Conservation (phyloP, 2,113 vertebrate species). For the Ceyx melanurus region DNA sequence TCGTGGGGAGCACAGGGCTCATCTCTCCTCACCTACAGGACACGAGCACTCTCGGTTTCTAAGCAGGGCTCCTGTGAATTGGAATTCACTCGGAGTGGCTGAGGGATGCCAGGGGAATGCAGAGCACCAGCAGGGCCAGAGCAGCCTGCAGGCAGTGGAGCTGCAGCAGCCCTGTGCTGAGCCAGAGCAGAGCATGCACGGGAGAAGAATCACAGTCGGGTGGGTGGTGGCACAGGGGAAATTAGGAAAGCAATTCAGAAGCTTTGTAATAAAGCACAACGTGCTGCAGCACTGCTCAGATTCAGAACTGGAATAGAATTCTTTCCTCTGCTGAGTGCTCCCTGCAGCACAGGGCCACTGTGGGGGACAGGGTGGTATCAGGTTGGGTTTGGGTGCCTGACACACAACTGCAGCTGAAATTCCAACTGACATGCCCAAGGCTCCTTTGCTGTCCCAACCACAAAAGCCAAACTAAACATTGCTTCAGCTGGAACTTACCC, state of each 20-base stretch:
- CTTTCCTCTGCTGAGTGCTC: constrained; percentile 56
- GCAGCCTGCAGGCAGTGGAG: background rate
- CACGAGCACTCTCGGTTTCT: background rate
- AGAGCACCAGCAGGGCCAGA: background rate
- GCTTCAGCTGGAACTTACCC: constrained; percentile 54
- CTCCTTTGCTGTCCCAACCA: constrained; percentile 14
- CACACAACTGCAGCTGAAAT: background rate
- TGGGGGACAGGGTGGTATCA: background rate
- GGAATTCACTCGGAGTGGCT: background rate
- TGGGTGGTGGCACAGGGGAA: constrained; percentile 52
- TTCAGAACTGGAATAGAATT: constrained; percentile 60
- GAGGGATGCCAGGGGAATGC: background rate
- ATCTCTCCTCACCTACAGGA: background rate
- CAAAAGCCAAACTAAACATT: constrained; percentile 63
- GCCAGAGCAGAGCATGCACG: rapidly evolving
- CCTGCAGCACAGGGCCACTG: background rate
- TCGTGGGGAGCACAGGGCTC: rapidly evolving
- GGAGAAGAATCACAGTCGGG: constrained; percentile 12
- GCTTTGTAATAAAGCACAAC: constrained; percentile 63
- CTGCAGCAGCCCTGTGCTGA: background rate
- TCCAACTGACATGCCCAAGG: background rate
- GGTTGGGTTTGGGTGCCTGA: background rate
- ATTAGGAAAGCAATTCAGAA: constrained; percentile 63
- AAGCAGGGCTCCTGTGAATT: background rate
- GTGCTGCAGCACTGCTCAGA: constrained; percentile 25